Percentiles rank a stretch among this genome's conserved stretches.
These are phyloP conservation scores for Thinocorus orbignyianus DNA, from an alignment of 2,113 vertebrate species.

Conservation along the genomic window DNA sequence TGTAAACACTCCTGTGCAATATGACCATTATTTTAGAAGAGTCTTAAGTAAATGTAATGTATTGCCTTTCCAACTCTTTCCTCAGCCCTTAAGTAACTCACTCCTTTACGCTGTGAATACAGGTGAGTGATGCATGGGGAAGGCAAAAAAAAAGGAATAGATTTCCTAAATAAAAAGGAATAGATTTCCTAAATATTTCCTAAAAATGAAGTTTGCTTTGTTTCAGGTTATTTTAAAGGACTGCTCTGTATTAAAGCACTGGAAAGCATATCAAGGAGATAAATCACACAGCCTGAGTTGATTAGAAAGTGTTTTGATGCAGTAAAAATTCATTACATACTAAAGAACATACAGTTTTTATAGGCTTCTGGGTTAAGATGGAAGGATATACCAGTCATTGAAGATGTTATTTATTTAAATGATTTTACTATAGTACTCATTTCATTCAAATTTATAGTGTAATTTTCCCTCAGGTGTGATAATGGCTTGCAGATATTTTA, in stretches of 20 bases:
- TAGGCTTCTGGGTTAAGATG: not conserved
- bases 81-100: not conserved
- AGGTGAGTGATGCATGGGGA: not conserved
- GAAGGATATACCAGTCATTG: not conserved
- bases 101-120: not conserved
- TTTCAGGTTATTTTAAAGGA: not conserved
- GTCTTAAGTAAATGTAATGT: not conserved
- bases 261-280: not conserved
- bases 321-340: not conserved
- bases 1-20: not conserved
- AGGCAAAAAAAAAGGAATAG: not conserved
- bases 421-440: not conserved
- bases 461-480: not conserved
- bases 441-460: not conserved
- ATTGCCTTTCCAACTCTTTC: not conserved
- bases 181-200: not conserved
- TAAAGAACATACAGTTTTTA: not conserved
- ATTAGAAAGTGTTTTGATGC: not conserved
- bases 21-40: not conserved
- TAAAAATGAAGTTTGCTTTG: not conserved
- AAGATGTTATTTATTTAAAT: not conserved
- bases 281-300: not conserved
- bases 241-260: not conserved
- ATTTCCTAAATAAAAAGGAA: not conserved
- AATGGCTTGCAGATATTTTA: constrained; percentile 14